Evolutionary conservation across 1,140 invertebrate species (phyloP).

Genomic region (Pseudoatta argentina): DNA sequence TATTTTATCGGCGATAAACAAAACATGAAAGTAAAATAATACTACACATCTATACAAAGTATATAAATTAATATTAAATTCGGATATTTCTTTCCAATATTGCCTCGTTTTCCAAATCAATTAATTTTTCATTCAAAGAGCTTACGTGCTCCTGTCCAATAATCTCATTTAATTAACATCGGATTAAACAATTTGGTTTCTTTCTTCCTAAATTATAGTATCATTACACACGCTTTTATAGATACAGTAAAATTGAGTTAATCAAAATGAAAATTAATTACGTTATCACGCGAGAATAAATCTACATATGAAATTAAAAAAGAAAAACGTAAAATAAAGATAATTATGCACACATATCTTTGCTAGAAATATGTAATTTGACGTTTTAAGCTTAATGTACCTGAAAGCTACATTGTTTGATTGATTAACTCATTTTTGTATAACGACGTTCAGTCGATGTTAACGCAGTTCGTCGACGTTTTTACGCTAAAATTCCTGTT

Average conservation of each 20-base stretch:
- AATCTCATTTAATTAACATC: conserved; percentile 34
- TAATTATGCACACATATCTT: background rate
- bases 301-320: background rate
- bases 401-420: background rate
- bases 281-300: background rate
- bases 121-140: conserved; percentile 23
- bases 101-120: conserved; percentile 12
- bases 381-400: background rate
- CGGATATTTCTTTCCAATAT: background rate
- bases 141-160: background rate
- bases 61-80: conserved; percentile 19
- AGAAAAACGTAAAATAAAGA: background rate
- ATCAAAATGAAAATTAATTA: conserved; percentile 8
- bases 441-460: background rate
- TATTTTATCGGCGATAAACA: background rate
- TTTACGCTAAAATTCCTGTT: background rate
- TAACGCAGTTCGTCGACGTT: background rate
- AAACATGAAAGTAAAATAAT: conserved; percentile 23
- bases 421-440: conserved; percentile 2
- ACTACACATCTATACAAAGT: background rate
- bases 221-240: background rate
- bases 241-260: background rate
- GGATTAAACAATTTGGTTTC: conserved; percentile 3
- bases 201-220: conserved; percentile 7
- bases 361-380: background rate